Evolutionary conservation across 2,797 vertebrate genomes (phyloP), one percentile per base, ranked within the genome.

Genomic region (Cyclopterus lumpus): DNA sequence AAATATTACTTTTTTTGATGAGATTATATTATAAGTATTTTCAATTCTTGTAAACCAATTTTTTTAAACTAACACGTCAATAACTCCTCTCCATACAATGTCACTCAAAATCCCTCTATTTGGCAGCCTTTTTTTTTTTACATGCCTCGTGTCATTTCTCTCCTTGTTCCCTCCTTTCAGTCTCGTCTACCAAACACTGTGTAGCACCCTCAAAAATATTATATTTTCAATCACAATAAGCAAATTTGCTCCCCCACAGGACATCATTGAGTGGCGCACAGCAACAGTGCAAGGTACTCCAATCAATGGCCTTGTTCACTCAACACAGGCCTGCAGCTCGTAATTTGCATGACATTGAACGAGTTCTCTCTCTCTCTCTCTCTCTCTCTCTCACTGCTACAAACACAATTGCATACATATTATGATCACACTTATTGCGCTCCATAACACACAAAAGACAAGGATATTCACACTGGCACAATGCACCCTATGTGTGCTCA

Each of bases 271-370:
- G 86, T 77, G 84, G 80, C 57, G 59, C 28, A 30, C 76, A 79
- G 78, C 72, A 84, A 73, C 75, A 73, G 82, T 69, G 77, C 73
- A 82, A 89, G 89, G 87, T 90, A 77, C 90, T 94, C 87, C 88
- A 94, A 93, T 93, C 91, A 92, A 86, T 85, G 88, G 89, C 87
- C 92, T 93, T 92, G 90, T 93, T 93, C 91, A 75, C 49, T 75
- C 63, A 69, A 73, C 87, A 79, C 82, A 55, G 87, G 82, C 87
- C 85, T 12, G 44, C 49, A 88, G 86, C 83, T 70, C 8, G 15
- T 68, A 24, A 93, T 94, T 93, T 91, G 86, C 91, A 94, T 93
- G 89, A 93, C 86, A 93, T 60, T 92, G 83, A 78, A 81, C 66
- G 30, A 83, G 80, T 84, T 77, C 48, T 68, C 63, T 65, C 36